A percentile compares a stretch with the other conserved stretches of the same genome.
phyloP scores from a whole-genome alignment of 1,140 invertebrate species.

The Platyscapa corneri region DNA sequence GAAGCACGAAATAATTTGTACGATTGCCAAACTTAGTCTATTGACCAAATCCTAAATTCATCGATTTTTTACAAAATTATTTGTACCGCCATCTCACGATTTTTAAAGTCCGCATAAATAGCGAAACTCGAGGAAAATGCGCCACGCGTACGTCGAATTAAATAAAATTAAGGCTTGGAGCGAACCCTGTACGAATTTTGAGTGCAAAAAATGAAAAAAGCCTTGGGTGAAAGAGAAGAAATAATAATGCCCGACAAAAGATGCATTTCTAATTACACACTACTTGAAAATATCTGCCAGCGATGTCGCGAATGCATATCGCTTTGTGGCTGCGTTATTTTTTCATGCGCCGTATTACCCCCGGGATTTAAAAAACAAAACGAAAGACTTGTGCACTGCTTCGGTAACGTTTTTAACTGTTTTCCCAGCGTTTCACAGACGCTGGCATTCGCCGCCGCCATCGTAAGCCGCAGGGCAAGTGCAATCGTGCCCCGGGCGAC shows the following conservation, averaged over 20 bases:
- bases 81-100: neutral
- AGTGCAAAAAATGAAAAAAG: neutral
- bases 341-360: neutral
- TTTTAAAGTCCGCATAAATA: neutral
- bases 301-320: neutral
- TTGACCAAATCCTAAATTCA: neutral
- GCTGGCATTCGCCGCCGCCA: neutral
- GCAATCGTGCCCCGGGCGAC: neutral
- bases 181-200: neutral
- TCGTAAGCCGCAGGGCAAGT: neutral
- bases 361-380: neutral
- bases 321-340: neutral
- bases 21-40: neutral
- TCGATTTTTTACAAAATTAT: neutral
- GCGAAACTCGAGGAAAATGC: neutral
- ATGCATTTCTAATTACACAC: conserved; percentile 21
- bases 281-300: conserved; percentile 10
- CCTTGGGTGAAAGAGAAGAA: neutral
- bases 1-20: neutral
- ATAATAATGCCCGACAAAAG: neutral
- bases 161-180: neutral
- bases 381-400: neutral
- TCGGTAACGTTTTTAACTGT: neutral
- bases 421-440: neutral
- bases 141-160: neutral